These are phyloP conservation scores for Liolophura sinensis DNA, from an alignment of 1,140 invertebrate genomes.

Conservation along the genomic window DNA sequence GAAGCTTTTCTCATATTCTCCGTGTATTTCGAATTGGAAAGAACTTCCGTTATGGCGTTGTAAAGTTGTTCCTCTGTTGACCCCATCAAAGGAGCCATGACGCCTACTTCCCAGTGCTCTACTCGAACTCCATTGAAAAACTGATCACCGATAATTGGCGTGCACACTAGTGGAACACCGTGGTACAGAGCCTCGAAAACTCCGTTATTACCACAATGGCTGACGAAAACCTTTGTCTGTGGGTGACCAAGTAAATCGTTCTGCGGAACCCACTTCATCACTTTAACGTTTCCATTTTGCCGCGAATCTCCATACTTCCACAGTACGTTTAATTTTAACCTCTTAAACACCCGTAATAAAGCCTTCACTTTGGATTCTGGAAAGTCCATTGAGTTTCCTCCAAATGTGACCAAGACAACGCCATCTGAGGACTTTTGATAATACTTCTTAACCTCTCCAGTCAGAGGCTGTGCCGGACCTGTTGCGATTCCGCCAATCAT, in stretches of 20 bases:
- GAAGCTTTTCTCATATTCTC: conserved; percentile 29
- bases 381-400: conserved; percentile 12
- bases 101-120: conserved; percentile 48
- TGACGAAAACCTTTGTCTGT: conserved; percentile 67
- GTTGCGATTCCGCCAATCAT: conserved; percentile 16
- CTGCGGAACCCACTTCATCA: conserved; percentile 78
- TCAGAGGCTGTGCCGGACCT: conserved; percentile 12
- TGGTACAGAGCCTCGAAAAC: conserved; percentile 74
- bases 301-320: conserved; percentile 64
- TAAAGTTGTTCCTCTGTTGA: conserved; percentile 34
- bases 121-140: conserved; percentile 55
- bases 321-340: conserved; percentile 60
- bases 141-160: conserved; percentile 75
- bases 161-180: conserved; percentile 74
- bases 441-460: conserved; percentile 11
- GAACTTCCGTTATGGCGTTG: conserved; percentile 29
- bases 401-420: conserved; percentile 27
- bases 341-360: conserved; percentile 58
- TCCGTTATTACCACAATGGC: conserved; percentile 76
- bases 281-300: conserved; percentile 68
- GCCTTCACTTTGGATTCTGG: conserved; percentile 25
- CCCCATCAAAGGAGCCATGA: conserved; percentile 38
- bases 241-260: conserved; percentile 73
- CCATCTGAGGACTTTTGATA: conserved; percentile 12
- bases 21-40: conserved; percentile 10